A percentile compares a stretch with the other conserved stretches of the same genome.
phyloP scores from a whole-genome alignment of 2,888 invertebrate genomes.

The Anthrax anthrax region DNA sequence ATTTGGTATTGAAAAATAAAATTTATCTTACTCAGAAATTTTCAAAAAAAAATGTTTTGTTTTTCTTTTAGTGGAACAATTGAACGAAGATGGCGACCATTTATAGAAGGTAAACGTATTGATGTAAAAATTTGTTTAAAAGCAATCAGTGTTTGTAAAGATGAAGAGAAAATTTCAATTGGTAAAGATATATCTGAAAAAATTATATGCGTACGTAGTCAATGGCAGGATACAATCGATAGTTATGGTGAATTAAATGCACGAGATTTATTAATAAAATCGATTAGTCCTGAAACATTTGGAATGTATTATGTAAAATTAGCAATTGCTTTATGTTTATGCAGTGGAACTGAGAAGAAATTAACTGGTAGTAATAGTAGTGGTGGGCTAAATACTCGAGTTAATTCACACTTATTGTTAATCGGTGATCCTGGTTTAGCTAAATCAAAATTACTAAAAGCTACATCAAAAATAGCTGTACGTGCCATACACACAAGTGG shows the following conservation, averaged over 20 bases:
- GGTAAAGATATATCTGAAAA: conserved; percentile 48
- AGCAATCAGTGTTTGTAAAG: conserved; percentile 42
- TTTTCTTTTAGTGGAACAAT: conserved; percentile 52
- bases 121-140: conserved; percentile 15
- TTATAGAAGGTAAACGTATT: conserved; percentile 33
- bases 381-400: conserved; percentile 39
- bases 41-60: not conserved
- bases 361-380: conserved; percentile 22
- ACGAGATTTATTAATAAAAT: conserved; percentile 61
- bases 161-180: conserved; percentile 50
- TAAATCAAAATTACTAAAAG: conserved; percentile 70
- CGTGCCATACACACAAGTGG: conserved; percentile 76
- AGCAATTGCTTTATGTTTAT: conserved; percentile 54
- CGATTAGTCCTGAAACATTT: conserved; percentile 71
- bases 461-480: conserved; percentile 37
- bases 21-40: not conserved
- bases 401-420: conserved; percentile 71
- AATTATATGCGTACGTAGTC: conserved; percentile 9
- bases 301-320: conserved; percentile 80
- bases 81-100: conserved; percentile 55
- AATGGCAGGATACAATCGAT: conserved; percentile 33
- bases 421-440: conserved; percentile 85
- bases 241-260: conserved; percentile 49
- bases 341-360: conserved; percentile 26
- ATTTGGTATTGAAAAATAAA: conserved; percentile 45